Evolutionary conservation across 2,797 vertebrate species (phyloP).

Genomic region (Gobionotothen gibberifrons): DNA sequence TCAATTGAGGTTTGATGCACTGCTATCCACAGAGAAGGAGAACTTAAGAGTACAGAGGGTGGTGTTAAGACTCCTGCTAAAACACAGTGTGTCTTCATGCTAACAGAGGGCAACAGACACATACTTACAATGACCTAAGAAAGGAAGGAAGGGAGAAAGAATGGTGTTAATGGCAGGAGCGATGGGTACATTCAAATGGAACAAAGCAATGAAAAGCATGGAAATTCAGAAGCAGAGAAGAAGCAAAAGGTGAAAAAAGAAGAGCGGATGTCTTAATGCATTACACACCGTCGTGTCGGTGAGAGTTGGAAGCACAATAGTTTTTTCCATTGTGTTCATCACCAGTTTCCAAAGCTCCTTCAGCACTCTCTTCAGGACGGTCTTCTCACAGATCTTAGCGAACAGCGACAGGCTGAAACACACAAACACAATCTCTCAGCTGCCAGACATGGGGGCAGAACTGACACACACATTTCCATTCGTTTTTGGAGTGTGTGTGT

Average conservation of each 20-base stretch:
- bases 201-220: constrained; percentile 27
- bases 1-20: constrained; percentile 40
- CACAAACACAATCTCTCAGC: constrained; percentile 33
- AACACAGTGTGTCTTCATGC: constrained; percentile 59
- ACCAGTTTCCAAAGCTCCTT: constrained; percentile 99
- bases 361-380: constrained; percentile 94
- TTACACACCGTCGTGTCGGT: constrained; percentile 84
- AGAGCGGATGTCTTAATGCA: not conserved
- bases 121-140: constrained; percentile 79
- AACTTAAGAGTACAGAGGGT: constrained; percentile 20
- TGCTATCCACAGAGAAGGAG: constrained; percentile 22
- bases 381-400: constrained; percentile 99
- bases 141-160: constrained; percentile 45
- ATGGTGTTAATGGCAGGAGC: constrained; percentile 49
- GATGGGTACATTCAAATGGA: constrained; percentile 43
- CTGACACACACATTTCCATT: not conserved
- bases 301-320: constrained; percentile 90
- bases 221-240: constrained; percentile 15
- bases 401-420: constrained; percentile 91
- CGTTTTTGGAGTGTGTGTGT: not conserved
- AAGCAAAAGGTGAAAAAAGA: constrained; percentile 9
- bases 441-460: constrained; percentile 16
- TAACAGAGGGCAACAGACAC: constrained; percentile 49
- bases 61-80: constrained; percentile 23
- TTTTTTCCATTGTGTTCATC: constrained; percentile 99